These are phyloP conservation scores for Nomada ferruginata DNA, from an alignment of 2,888 invertebrate genomes.

Conservation along the genomic window DNA sequence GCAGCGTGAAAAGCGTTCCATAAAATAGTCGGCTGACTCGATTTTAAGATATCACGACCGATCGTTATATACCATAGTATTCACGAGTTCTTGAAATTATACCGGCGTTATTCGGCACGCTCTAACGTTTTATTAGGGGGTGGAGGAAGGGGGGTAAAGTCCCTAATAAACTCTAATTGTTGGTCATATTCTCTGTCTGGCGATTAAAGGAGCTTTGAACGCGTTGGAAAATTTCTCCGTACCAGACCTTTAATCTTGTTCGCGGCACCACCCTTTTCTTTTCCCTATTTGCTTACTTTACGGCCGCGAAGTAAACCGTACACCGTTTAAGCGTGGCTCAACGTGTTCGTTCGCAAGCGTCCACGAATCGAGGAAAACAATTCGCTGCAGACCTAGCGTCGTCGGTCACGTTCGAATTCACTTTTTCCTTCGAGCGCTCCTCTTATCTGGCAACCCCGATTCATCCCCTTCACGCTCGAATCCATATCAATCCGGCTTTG, in stretches of 20 bases:
- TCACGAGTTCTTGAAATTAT: not conserved
- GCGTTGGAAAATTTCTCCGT: conserved; percentile 6
- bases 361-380: not conserved
- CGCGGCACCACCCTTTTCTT: not conserved
- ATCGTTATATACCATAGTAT: not conserved
- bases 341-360: not conserved
- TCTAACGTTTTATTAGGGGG: conserved; percentile 21
- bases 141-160: not conserved
- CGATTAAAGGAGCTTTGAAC: conserved; percentile 12
- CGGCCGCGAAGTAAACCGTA: not conserved
- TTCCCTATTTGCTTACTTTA: not conserved
- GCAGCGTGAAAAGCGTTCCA: conserved; percentile 12
- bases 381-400: not conserved
- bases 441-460: not conserved
- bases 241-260: conserved; percentile 12
- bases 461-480: not conserved
- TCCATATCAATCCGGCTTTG: not conserved
- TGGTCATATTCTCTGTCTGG: not conserved
- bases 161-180: conserved; percentile 31
- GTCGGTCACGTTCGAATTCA: not conserved
- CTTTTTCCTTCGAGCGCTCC: not conserved
- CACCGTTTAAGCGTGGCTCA: not conserved
- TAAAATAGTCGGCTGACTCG: conserved; percentile 21
- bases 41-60: conserved; percentile 20
- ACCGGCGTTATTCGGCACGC: not conserved